These are phyloP conservation scores for Ricordea florida DNA, from an alignment of 92 coral and sea anemone genomes.

Conservation along the genomic window DNA sequence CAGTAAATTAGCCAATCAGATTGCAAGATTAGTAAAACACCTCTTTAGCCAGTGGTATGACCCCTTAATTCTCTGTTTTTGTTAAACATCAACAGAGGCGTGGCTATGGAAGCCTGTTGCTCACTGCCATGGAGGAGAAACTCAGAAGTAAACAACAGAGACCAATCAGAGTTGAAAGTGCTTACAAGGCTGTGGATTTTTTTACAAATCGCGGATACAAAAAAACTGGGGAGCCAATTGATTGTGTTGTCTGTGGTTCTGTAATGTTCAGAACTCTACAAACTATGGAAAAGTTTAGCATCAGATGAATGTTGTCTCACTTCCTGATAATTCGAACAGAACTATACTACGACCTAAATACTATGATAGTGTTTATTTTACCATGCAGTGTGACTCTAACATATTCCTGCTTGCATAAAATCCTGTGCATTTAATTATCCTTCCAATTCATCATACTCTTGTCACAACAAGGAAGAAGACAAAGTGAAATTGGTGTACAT, in stretches of 20 bases:
- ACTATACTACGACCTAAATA: too few relatives aligned
- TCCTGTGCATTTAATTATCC: too few relatives aligned
- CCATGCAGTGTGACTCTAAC: too few relatives aligned
- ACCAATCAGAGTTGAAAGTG: constrained; percentile 91
- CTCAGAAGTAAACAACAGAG: constrained; percentile 57
- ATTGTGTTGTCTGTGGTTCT: constrained; percentile 75
- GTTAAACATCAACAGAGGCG: constrained; percentile 39
- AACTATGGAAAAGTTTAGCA: constrained; percentile 89
- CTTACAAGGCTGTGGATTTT: constrained; percentile 76
- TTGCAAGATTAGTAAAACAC: background rate
- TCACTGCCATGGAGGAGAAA: constrained; percentile 61
- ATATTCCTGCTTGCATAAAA: too few relatives aligned
- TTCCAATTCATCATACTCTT: too few relatives aligned
- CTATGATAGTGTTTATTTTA: too few relatives aligned
- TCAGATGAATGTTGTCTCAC: too few relatives aligned
- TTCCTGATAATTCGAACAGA: too few relatives aligned
- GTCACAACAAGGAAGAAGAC: too few relatives aligned
- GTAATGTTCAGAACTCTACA: constrained; percentile 81
- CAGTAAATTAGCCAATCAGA: background rate
- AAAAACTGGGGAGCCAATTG: constrained; percentile 69
- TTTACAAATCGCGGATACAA: constrained; percentile 75
- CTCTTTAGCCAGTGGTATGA: background rate
- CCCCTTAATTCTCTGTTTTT: background rate
- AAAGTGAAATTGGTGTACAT: too few relatives aligned
- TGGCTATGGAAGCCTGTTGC: constrained; percentile 82